These are phyloP conservation scores for Eucidaris tribuloides DNA, from an alignment of 35 echinoderm and acorn worm species.

Conservation along the genomic window DNA sequence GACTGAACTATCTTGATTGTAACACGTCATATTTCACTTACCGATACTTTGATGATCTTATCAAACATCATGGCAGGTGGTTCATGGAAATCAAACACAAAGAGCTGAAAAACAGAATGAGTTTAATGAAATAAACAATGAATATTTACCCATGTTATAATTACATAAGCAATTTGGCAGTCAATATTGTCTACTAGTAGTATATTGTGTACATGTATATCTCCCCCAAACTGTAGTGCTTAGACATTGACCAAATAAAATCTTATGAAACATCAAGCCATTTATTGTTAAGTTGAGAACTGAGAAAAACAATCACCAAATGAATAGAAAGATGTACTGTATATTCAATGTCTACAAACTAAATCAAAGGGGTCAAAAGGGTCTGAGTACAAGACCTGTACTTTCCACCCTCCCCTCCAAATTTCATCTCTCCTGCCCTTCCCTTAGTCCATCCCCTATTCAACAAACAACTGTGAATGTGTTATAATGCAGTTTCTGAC, in stretches of 20 bases:
- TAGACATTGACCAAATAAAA: background rate
- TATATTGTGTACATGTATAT: too few relatives aligned
- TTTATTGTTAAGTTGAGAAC: background rate
- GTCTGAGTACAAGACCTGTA: background rate
- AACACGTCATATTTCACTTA: conserved; percentile 33
- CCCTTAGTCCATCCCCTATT: background rate
- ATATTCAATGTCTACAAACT: background rate
- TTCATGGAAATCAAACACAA: conserved; percentile 97
- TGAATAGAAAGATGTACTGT: background rate
- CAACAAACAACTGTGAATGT: background rate
- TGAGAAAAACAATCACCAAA: background rate
- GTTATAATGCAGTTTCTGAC: background rate
- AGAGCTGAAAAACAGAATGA: conserved; percentile 52
- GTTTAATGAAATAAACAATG: background rate
- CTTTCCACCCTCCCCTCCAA: background rate
- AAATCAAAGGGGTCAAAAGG: background rate
- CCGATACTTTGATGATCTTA: conserved; percentile 89
- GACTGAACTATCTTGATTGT: background rate
- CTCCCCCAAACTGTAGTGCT: background rate
- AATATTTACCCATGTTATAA: too few relatives aligned
- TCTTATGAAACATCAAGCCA: background rate
- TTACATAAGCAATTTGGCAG: too few relatives aligned
- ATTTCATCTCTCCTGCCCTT: background rate
- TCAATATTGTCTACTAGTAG: too few relatives aligned
- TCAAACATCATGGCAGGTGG: conserved; percentile 91